phyloP scores from a whole-genome alignment of 2,797 vertebrate species.

The Enteromius thamalakanensis region DNA sequence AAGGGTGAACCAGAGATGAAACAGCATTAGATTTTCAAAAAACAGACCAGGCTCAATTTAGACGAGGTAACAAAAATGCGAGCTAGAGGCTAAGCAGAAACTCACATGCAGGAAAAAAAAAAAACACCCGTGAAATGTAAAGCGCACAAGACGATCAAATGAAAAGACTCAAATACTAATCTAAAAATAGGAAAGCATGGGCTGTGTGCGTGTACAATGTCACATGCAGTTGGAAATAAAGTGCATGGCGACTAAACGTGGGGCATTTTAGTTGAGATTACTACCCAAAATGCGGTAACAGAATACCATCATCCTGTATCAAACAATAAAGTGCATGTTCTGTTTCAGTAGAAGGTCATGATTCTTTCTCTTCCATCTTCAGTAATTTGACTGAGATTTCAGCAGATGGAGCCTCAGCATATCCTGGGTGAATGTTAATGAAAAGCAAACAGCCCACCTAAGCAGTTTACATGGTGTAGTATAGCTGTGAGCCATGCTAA shows the following conservation, averaged over 20 bases:
- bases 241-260: background rate
- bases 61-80: constrained; percentile 17
- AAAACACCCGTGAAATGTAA: constrained; percentile 1
- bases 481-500: constrained; percentile 67
- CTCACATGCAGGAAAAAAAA: background rate
- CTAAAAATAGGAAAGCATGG: constrained; percentile 1
- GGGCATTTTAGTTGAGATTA: background rate
- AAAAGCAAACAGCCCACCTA: constrained; percentile 69
- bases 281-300: background rate
- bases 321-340: constrained; percentile 56
- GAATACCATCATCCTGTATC: constrained; percentile 36
- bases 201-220: background rate
- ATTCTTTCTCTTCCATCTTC: constrained; percentile 53
- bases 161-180: background rate
- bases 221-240: background rate
- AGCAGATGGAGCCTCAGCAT: constrained; percentile 58
- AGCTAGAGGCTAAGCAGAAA: constrained; percentile 35
- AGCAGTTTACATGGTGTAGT: constrained; percentile 59
- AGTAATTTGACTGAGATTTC: constrained; percentile 55
- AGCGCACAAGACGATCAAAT: constrained; percentile 18
- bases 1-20: constrained; percentile 49
- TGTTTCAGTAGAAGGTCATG: constrained; percentile 59
- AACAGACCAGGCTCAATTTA: constrained; percentile 36
- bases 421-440: constrained; percentile 69
- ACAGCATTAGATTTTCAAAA: constrained; percentile 44